Evolutionary conservation across 2,888 invertebrate genomes (phyloP), one percentile per base, ranked within the genome.

Genomic region (Andrena minutula): DNA sequence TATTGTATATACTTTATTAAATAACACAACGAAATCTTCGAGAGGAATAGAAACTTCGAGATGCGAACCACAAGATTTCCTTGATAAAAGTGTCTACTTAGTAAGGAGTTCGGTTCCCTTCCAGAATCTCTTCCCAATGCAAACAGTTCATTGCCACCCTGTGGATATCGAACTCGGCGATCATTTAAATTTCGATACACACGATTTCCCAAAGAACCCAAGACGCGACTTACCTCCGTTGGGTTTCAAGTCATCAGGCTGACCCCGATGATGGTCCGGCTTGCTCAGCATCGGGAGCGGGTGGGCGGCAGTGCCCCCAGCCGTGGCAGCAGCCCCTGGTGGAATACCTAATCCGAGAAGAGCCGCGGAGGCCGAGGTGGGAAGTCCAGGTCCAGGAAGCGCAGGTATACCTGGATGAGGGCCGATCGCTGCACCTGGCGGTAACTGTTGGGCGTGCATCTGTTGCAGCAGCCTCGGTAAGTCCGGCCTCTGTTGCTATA

Each of bases 401-500:
- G 95, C 95, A 41, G 96, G 94, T 8, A 96, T 94, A 28, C 96
- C 95, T 3, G 96, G 96, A 94, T 96, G 96, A 58, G 96, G 96
- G 94, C 96, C 96, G 95, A 97, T 96, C 64, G 96, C 96, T 70
- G 97, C 97, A 63, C 96, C 96, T 80, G 96, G 96, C 88, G 95
- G 94, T 90, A 95, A 94, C 87, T 97, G 97, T 90, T 98, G 98
- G 49, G 98, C 98, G 94, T 98, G 98, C 97, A 98, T 98, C 95
- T 98, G 98, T 94, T 98, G 98, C 94, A 98, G 95, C 85, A 97
- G 94, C 94, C 97, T 95, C 47, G 97, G 97, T 90, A 97, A 95
- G 94, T 97, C 97, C 78, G 97, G 97, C 94, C 97, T 95, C 95
- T 97, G 97, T 96, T 97, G 97, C 97, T 97, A 96, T 79, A 95